Conservation (phyloP, 1,140 invertebrate genomes). For the Hyposmocoma kahamanoa region DNA sequence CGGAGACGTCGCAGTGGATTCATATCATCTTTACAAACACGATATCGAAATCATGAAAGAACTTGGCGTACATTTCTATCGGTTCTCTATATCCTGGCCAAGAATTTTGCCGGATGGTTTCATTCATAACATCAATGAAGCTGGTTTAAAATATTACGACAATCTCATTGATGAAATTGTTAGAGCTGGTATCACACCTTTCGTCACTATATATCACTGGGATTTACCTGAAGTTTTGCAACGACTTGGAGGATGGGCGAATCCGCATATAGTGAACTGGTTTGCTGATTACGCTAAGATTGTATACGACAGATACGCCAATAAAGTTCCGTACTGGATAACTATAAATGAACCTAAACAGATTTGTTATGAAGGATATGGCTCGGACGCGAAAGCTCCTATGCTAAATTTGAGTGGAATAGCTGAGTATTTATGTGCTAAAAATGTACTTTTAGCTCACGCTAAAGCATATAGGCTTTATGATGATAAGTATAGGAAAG, state of each 20-base stretch:
- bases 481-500: constrained; percentile 27
- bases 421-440: constrained; percentile 73
- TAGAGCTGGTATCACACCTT: constrained; percentile 61
- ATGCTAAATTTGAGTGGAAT: constrained; percentile 66
- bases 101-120: constrained; percentile 76
- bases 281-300: constrained; percentile 78
- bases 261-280: constrained; percentile 74
- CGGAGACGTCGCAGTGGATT: constrained; percentile 56
- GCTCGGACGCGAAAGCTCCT: constrained; percentile 66
- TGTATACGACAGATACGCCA: constrained; percentile 75
- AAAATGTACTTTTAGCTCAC: constrained; percentile 75
- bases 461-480: constrained; percentile 75
- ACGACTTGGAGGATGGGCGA: constrained; percentile 78
- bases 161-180: constrained; percentile 76
- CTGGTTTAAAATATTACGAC: constrained; percentile 77
- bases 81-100: constrained; percentile 79
- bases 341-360: constrained; percentile 82
- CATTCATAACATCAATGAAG: constrained; percentile 68
- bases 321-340: constrained; percentile 78
- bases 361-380: constrained; percentile 75
- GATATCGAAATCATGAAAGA: constrained; percentile 66
- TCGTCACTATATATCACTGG: constrained; percentile 80
- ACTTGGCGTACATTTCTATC: constrained; percentile 68
- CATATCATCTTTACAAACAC: constrained; percentile 49
- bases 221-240: constrained; percentile 76